Conservation (phyloP, 2,113 vertebrate genomes). For the Psittacula cyanocephala region DNA sequence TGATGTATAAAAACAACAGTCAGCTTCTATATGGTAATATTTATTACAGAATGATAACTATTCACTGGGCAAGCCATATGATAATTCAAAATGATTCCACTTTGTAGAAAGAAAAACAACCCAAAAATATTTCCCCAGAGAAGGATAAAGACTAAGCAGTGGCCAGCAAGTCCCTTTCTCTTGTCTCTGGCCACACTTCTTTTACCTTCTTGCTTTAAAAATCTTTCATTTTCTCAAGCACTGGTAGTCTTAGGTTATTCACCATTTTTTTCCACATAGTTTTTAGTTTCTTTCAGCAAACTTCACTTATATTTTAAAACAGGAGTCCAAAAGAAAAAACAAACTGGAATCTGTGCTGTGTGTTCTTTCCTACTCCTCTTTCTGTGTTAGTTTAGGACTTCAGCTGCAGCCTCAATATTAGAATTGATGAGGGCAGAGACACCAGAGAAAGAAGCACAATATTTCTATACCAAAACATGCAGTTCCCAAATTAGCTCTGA, state of each 20-base stretch:
- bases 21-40: background rate
- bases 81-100: background rate
- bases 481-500: background rate
- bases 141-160: background rate
- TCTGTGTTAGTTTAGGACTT: background rate
- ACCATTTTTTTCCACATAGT: background rate
- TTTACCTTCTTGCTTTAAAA: background rate
- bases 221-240: background rate
- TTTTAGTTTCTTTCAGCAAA: background rate
- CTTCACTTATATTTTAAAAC: background rate
- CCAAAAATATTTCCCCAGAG: background rate
- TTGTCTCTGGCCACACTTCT: background rate
- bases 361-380: background rate
- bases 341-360: background rate
- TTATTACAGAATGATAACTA: background rate
- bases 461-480: background rate
- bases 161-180: background rate
- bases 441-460: background rate
- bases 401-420: background rate
- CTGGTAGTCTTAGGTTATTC: background rate
- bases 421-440: background rate
- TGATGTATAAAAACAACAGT: background rate
- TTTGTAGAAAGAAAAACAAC: background rate
- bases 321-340: background rate
- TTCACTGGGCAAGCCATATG: background rate